Percentiles rank a stretch among this genome's conserved stretches.
phyloP scores from a whole-genome alignment of 2,797 vertebrate genomes.

The Falco naumanni region DNA sequence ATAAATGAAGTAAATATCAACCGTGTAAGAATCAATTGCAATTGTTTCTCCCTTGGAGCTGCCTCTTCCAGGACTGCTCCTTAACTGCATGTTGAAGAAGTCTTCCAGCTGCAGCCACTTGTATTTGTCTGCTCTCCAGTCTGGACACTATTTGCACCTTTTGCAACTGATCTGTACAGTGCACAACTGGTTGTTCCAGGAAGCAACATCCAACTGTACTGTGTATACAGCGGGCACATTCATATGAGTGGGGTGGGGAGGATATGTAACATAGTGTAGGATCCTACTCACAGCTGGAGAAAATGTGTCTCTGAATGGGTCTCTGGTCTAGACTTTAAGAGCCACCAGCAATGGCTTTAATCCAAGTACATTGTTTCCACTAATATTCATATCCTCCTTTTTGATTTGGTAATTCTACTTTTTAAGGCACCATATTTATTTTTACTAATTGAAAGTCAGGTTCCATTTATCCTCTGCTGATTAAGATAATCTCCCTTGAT shows the following conservation, averaged over 20 bases:
- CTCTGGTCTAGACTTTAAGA: not conserved
- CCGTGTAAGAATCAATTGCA: not conserved
- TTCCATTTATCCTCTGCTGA: conserved; percentile 3
- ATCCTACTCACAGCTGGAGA: not conserved
- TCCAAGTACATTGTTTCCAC: not conserved
- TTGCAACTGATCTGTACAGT: not conserved
- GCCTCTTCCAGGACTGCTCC: not conserved
- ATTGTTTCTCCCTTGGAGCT: not conserved
- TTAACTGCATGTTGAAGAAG: not conserved
- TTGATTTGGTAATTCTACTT: not conserved
- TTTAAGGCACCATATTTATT: not conserved
- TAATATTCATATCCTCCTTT: not conserved
- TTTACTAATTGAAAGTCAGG: not conserved
- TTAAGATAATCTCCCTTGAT: not conserved
- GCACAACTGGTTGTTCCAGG: not conserved
- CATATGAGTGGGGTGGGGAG: not conserved
- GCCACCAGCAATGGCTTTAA: not conserved
- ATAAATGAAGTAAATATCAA: not conserved
- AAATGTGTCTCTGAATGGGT: not conserved
- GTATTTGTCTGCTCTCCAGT: not conserved
- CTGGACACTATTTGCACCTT: not conserved
- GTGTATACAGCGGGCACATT: not conserved
- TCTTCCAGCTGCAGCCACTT: not conserved
- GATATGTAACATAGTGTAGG: too few species aligned
- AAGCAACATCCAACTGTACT: not conserved